A percentile compares a stretch with the other conserved stretches of the same genome.
These are phyloP conservation scores for Sminthopsis crassicaudata DNA, from an alignment of 2,113 vertebrate species.

Conservation along the genomic window DNA sequence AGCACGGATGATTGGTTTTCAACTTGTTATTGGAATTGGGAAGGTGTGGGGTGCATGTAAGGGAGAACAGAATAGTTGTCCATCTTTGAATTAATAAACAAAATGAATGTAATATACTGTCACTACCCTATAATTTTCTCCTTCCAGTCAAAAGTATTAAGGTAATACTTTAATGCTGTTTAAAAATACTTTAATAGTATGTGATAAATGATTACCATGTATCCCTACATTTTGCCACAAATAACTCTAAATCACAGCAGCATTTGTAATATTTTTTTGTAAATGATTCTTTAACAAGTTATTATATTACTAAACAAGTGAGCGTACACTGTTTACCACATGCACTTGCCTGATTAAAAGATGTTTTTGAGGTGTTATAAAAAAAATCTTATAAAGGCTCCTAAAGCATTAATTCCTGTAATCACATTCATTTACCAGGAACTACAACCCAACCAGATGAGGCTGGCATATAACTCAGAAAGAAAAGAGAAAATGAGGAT, in stretches of 20 bases:
- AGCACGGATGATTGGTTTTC: background rate
- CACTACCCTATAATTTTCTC: background rate
- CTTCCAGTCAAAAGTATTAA: slow-evolving; percentile 41
- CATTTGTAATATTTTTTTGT: slow-evolving; percentile 27
- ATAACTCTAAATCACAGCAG: slow-evolving; percentile 34
- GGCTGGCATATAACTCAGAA: slow-evolving; percentile 41
- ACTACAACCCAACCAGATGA: slow-evolving; percentile 2
- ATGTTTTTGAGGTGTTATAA: slow-evolving; percentile 40
- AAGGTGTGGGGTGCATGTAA: background rate
- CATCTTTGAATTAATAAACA: background rate
- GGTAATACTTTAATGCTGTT: slow-evolving; percentile 45
- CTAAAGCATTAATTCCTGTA: slow-evolving; percentile 23
- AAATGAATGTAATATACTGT: background rate
- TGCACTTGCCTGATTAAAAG: slow-evolving; percentile 14
- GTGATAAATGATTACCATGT: background rate
- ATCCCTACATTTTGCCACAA: slow-evolving; percentile 31
- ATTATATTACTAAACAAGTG: slow-evolving; percentile 44
- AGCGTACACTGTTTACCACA: background rate
- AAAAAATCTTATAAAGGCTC: slow-evolving; percentile 17
- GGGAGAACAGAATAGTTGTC: background rate
- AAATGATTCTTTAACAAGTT: slow-evolving; percentile 13
- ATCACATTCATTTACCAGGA: slow-evolving; percentile 19
- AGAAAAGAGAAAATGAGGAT: slow-evolving; percentile 53
- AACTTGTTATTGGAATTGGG: background rate
- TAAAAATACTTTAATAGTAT: slow-evolving; percentile 38